Base-by-base conservation (phyloP, 1,140 invertebrate species). In the Dendroctonus ponderosae region DNA sequence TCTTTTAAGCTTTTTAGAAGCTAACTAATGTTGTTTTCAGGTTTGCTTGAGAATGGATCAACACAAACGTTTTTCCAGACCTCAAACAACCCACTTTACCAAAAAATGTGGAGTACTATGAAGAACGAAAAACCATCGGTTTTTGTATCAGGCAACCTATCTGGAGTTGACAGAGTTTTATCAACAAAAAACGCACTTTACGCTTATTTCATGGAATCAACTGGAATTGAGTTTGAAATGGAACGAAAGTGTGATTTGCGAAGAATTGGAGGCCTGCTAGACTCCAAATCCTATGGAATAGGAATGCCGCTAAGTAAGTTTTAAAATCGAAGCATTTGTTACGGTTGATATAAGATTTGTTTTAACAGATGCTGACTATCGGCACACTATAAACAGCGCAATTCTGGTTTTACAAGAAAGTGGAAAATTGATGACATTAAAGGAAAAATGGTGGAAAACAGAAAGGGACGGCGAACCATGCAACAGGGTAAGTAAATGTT, bases 171-270 rank as follows among this genome's bases (percentile, higher is more conserved):
- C n/a, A 82, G 91, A 12, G 95, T 97, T 0, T 72, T 84, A 6
- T 85, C 86, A 56, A 85, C 86, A 0, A 86, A 90, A 72, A 81
- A 85, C 58, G 72, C 74, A 8, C 68, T 76, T 5, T 94, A 92
- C 73, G 92, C 91, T 1, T 94, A 90, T 77, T 80, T 94, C 3
- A 94, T 94, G 92, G 92, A 94, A 78, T 92, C 90, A 0, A 87
- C 90, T 0, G 85, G 86, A 44, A 86, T 95, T 66, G 91, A 93
- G 66, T 94, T 91, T 76, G 85, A 88, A 69, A 80, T 86, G 8
- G 87, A 91, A 71, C 80, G 87, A 14, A 82, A 91, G 62, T 94
- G 92, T 72, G 82, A 91, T 49, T 78, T 94, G 4, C 87, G 85
- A 67, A 88, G 91, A 82, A 86, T 94, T 69, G 88, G 93, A 49